phyloP scores from a whole-genome alignment of 2,797 vertebrate genomes.

The Siniperca obscura region DNA sequence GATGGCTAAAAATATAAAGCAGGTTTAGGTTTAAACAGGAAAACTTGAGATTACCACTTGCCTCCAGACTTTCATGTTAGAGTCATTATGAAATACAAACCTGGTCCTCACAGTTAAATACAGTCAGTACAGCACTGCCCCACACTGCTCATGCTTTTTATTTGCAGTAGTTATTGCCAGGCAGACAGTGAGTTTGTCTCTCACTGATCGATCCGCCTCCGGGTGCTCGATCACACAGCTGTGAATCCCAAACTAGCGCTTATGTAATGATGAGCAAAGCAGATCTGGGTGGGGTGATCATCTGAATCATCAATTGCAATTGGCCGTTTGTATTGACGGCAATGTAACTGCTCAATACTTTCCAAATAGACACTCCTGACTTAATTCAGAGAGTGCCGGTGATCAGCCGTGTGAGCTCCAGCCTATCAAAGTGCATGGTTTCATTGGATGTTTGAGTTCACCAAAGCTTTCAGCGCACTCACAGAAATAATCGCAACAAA shows the following conservation, averaged over 20 bases:
- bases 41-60: neutral
- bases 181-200: conserved; percentile 53
- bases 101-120: neutral
- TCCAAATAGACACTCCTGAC: conserved; percentile 74
- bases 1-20: neutral
- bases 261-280: conserved; percentile 76
- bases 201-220: conserved; percentile 72
- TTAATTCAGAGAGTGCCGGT: conserved; percentile 57
- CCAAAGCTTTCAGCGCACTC: neutral
- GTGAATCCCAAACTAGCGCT: conserved; percentile 68
- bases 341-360: conserved; percentile 78
- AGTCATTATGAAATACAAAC: neutral
- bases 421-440: conserved; percentile 27
- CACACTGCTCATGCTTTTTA: conserved; percentile 24
- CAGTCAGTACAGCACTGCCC: conserved; percentile 4
- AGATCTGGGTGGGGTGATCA: conserved; percentile 68
- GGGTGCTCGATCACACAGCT: conserved; percentile 65
- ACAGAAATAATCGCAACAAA: neutral
- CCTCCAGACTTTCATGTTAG: neutral
- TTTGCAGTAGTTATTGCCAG: conserved; percentile 52
- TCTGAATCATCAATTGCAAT: conserved; percentile 78
- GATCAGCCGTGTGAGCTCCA: conserved; percentile 22
- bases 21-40: neutral
- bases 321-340: conserved; percentile 75
- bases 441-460: conserved; percentile 35